Base-by-base conservation (phyloP, 2,888 invertebrate genomes). In the Galeruca laticollis region DNA sequence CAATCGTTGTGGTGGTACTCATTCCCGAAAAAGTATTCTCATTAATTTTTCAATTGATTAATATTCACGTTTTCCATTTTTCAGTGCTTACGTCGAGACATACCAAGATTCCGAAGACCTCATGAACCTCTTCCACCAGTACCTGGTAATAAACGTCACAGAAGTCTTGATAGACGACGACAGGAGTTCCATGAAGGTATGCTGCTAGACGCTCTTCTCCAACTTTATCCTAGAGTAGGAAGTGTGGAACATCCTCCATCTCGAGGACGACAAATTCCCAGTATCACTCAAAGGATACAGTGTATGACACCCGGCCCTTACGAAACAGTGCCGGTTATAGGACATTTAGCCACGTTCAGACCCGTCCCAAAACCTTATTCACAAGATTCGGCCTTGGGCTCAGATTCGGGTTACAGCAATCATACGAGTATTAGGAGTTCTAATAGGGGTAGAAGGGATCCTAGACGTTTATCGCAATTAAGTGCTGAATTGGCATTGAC, bases 341-440 rank as follows among this genome's bases (percentile, higher is more conserved):
- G 88, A 40, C 91, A 91, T 73, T 80, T 90, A 63, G 89, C 89
- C 60, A 89, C 88, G 57, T 91, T 87, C 81, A 88, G 89, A 87
- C 88, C 88, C 82, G 89, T 88, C 43, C 89, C 89, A 2, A 90
- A 90, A 79, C 90, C 90, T 49, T 91, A 91, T 64, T 90, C 90
- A 73, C 90, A 91, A 75, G 92, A 93, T 80, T 93, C 93, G 5
- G 93, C 93, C 4, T 92, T 94, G 76, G 94, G 94, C 35, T 94
- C 94, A 9, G 94, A 94, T 85, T 94, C 94, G 56, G 94, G 94
- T 10, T 94, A 94, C 85, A 94, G 94, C 84, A 94, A 94, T 84
- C 92, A 92, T 80, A 93, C 92, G 4, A 91, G 91, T 73, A 91
- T 91, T 1, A 85, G 85, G n/a, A 77, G 84, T 13, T 85, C 85